Evolutionary conservation across 2,113 vertebrate species (phyloP).

Genomic region (human (Homo sapiens)): DNA sequence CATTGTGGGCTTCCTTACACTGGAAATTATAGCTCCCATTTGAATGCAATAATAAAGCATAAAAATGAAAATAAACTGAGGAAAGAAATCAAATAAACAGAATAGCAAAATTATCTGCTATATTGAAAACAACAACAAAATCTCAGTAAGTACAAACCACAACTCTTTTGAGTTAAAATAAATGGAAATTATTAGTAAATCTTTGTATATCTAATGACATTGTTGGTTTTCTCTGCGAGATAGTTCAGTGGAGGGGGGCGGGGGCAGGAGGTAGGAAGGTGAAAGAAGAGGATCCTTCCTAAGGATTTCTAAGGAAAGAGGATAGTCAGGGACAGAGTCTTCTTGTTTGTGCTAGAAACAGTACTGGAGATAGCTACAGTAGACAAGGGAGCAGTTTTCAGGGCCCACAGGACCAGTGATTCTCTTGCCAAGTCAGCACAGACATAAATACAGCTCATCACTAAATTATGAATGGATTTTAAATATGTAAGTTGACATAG

Average conservation of each 20-base stretch:
- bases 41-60: neutral
- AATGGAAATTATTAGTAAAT: neutral
- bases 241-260: neutral
- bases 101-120: neutral
- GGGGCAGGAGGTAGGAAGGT: too few species aligned
- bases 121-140: neutral
- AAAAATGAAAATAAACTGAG: neutral
- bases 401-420: too few species aligned
- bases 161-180: neutral
- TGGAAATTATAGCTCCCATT: neutral
- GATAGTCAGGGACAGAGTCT: neutral
- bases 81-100: neutral
- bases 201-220: neutral
- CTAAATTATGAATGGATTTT: neutral
- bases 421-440: neutral
- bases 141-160: neutral
- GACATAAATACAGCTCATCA: neutral
- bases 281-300: neutral
- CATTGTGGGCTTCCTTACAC: neutral
- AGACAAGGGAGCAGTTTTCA: neutral
- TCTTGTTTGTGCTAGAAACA: neutral
- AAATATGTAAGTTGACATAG: neutral
- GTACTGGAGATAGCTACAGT: neutral
- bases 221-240: neutral
- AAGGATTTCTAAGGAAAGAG: neutral